Conservation (phyloP, 2,113 vertebrate species). For the Chaenocephalus aceratus region DNA sequence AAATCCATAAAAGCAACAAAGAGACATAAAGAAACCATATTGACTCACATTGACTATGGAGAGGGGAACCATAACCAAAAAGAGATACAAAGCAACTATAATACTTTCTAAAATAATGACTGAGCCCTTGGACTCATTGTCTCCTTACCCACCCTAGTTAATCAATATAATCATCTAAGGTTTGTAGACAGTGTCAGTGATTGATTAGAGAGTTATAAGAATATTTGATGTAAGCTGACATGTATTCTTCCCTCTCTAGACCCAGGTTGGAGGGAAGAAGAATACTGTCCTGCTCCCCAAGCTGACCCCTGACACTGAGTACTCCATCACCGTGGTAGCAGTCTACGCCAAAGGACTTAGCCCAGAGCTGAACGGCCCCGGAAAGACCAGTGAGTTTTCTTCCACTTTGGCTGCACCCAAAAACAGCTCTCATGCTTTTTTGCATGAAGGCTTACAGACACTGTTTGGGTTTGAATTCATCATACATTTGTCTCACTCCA, state of each 20-base stretch:
- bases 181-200: background rate
- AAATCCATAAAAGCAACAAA: no score
- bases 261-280: slow-evolving; percentile 91
- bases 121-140: no score
- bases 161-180: background rate
- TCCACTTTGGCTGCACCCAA: background rate
- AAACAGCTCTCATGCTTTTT: background rate
- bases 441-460: background rate
- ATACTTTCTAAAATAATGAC: no score
- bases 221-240: background rate
- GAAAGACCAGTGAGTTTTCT: slow-evolving; percentile 92
- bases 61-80: no score
- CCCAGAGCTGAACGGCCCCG: slow-evolving; percentile 88
- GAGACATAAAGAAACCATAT: no score
- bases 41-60: no score
- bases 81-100: no score
- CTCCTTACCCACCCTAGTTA: background rate
- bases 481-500: slow-evolving; percentile 69
- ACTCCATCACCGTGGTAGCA: slow-evolving; percentile 90
- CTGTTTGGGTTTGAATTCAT: background rate
- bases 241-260: slow-evolving; percentile 75
- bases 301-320: slow-evolving; percentile 93
- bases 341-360: slow-evolving; percentile 88
- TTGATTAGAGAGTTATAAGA: background rate
- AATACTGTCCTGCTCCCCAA: slow-evolving; percentile 92